Percentiles rank a stretch among this genome's conserved stretches.
Conservation (phyloP, 2,113 vertebrate genomes). For the Ranitomeya imitator region DNA sequence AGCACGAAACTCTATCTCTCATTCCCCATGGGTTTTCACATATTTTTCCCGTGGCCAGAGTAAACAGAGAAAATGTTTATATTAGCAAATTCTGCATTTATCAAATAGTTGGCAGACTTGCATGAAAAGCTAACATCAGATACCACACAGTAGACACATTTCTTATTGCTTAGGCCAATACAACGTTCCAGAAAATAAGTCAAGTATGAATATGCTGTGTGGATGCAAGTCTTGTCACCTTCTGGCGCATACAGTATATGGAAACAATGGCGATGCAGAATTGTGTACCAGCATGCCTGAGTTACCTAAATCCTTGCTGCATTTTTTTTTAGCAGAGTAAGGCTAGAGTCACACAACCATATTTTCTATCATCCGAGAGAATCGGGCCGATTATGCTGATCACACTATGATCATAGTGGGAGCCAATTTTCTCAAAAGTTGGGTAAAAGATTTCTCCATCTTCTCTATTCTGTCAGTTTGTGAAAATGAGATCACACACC, state of each 20-base stretch:
- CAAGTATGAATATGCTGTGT: not conserved
- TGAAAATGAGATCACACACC: too few relatives aligned
- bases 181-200: not conserved
- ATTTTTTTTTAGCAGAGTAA: too few relatives aligned
- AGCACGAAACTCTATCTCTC: constrained; percentile 52
- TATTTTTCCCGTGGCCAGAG: constrained; percentile 57
- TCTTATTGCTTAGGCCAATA: constrained; percentile 42
- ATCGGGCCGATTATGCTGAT: too few relatives aligned
- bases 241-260: not conserved
- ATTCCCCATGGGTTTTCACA: constrained; percentile 46
- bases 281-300: not conserved
- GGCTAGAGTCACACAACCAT: too few relatives aligned
- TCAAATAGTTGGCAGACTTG: constrained; percentile 55
- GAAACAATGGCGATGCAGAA: not conserved
- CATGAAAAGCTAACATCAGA: constrained; percentile 47
- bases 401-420: too few relatives aligned
- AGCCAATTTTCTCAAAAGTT: too few relatives aligned
- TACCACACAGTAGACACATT: constrained; percentile 46
- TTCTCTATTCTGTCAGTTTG: too few relatives aligned
- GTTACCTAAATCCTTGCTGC: not conserved
- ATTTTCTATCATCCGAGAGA: too few relatives aligned
- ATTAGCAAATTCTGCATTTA: constrained; percentile 59
- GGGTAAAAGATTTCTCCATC: too few relatives aligned
- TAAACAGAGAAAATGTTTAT: constrained; percentile 59
- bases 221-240: not conserved